phyloP scores from a whole-genome alignment of 1,140 invertebrate species.

The Drosophila azteca region DNA sequence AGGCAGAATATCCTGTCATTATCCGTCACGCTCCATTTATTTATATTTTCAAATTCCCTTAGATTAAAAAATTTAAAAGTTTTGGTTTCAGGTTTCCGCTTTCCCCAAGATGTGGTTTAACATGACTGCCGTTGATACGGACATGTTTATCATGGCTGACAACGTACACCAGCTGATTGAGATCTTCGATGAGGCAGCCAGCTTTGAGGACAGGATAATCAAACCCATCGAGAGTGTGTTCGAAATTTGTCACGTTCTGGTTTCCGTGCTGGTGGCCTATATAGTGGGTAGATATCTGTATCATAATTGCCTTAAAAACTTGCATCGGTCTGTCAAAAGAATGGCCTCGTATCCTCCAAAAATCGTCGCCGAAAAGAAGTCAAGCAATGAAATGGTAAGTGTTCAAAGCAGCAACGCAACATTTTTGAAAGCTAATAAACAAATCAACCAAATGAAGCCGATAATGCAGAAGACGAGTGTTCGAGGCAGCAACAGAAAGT shows the following conservation, averaged over 20 bases:
- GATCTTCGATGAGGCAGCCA: conserved; percentile 12
- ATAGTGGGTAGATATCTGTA: neutral
- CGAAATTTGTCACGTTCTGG: conserved; percentile 18
- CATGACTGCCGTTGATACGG: conserved; percentile 22
- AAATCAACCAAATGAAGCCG: no score
- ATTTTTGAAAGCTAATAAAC: no score
- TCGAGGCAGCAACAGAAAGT: no score
- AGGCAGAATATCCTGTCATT: no score
- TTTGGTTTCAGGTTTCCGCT: no score
- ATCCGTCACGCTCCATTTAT: no score
- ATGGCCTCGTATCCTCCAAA: neutral
- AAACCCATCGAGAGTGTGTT: conserved; percentile 13
- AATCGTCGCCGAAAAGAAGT: no score
- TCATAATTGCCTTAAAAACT: neutral
- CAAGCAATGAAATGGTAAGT: no score
- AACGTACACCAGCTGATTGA: conserved; percentile 32
- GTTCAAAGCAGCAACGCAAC: no score
- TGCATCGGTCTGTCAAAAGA: conserved; percentile 9
- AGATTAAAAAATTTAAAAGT: no score
- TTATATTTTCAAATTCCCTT: no score
- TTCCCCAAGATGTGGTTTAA: conserved; percentile 12
- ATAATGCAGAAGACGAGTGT: no score
- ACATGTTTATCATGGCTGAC: conserved; percentile 53
- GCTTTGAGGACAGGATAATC: conserved; percentile 25
- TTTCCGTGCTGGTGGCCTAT: conserved; percentile 32